phyloP scores from a whole-genome alignment of 1,140 invertebrate genomes.

The Leptinotarsa undecemlineata region DNA sequence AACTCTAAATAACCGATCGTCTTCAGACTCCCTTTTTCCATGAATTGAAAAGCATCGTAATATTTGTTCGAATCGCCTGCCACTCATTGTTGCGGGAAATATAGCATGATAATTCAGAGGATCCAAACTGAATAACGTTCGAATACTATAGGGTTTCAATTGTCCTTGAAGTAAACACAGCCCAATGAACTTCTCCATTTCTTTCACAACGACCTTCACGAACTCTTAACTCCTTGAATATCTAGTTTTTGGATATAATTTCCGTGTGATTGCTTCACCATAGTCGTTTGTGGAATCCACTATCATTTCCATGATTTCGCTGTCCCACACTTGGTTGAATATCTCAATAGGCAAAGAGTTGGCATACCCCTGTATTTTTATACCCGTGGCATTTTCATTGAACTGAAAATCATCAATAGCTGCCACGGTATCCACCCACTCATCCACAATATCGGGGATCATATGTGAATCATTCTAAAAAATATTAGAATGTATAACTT shows the following conservation, averaged over 20 bases:
- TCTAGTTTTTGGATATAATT: constrained; percentile 23
- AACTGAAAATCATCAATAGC: no score
- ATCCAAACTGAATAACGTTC: constrained; percentile 42
- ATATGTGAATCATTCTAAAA: no score
- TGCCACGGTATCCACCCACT: no score
- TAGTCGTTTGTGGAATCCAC: constrained; percentile 25
- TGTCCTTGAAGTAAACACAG: constrained; percentile 43
- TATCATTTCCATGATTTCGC: constrained; percentile 28
- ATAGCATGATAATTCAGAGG: constrained; percentile 46
- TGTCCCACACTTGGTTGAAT: constrained; percentile 13
- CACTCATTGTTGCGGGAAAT: constrained; percentile 45
- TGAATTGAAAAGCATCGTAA: constrained; percentile 43
- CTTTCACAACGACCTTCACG: constrained; percentile 27
- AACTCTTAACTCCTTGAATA: constrained; percentile 28
- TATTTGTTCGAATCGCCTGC: constrained; percentile 46
- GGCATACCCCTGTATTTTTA: no score
- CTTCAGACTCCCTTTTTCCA: constrained; percentile 21
- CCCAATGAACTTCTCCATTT: constrained; percentile 45
- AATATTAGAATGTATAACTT: no score
- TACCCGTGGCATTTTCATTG: no score
- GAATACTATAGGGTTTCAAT: constrained; percentile 38
- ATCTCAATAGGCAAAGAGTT: constrained; percentile 1
- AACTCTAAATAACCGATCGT: neutral
- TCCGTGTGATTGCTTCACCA: constrained; percentile 2
- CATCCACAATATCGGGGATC: no score